Percentiles rank a stretch among this genome's conserved stretches.
phyloP scores from a whole-genome alignment of 2,797 vertebrate genomes.

The Crax fasciolata region DNA sequence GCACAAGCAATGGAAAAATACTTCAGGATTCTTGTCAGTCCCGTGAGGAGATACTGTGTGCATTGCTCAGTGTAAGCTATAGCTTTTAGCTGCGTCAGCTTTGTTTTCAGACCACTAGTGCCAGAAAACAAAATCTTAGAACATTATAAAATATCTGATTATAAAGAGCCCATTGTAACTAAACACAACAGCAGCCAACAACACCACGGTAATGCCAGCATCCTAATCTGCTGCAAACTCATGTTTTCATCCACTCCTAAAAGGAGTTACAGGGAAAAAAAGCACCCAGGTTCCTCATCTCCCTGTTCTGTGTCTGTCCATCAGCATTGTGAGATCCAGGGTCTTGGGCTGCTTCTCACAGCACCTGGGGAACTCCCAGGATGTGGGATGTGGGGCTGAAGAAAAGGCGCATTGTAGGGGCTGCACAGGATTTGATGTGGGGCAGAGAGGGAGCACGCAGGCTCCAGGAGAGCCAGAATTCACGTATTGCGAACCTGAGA shows the following conservation, averaged over 20 bases:
- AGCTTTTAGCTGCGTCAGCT: slow-evolving; percentile 27
- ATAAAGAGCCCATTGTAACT: slow-evolving; percentile 23
- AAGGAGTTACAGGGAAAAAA: background rate
- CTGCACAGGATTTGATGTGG: background rate
- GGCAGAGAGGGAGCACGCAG: background rate
- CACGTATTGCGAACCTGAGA: background rate
- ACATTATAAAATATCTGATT: background rate
- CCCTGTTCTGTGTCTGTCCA: background rate
- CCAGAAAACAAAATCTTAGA: slow-evolving; percentile 20
- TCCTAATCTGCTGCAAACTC: background rate
- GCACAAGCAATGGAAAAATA: slow-evolving; percentile 41
- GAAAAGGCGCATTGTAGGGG: background rate
- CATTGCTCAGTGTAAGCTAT: background rate
- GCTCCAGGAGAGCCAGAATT: slow-evolving; percentile 17
- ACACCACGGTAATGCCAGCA: background rate
- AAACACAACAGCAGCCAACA: background rate
- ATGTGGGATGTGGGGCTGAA: background rate
- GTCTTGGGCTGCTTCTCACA: background rate
- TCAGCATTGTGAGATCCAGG: background rate
- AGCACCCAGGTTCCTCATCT: background rate
- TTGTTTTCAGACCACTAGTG: slow-evolving; percentile 13
- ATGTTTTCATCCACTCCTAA: background rate
- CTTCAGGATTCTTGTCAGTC: background rate
- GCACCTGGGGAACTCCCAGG: background rate
- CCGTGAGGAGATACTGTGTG: background rate